Percentiles rank a stretch among this genome's conserved stretches.
Conservation (phyloP, 1,140 invertebrate species). For the Tetranychus urticae region DNA sequence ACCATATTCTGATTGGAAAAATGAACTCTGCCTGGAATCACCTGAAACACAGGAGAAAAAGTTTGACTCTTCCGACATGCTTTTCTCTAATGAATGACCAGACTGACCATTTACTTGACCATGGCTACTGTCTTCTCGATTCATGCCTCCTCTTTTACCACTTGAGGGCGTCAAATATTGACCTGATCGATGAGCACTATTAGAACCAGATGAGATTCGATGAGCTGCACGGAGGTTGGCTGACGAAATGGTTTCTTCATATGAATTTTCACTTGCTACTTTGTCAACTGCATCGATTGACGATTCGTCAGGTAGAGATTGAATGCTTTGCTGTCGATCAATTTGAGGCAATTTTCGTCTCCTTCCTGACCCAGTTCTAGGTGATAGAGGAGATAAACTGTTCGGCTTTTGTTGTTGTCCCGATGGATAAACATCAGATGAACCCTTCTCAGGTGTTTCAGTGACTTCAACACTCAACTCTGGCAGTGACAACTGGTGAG, state of each 20-base stretch:
- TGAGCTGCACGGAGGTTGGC: too few relatives aligned
- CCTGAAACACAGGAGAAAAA: conserved; percentile 14
- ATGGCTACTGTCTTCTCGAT: neutral
- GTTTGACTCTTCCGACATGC: conserved; percentile 16
- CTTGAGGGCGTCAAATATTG: neutral
- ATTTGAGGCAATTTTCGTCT: neutral
- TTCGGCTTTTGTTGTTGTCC: too few relatives aligned
- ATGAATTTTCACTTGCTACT: neutral
- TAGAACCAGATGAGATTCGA: too few relatives aligned
- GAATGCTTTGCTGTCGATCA: conserved; percentile 1
- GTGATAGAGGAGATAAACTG: neutral
- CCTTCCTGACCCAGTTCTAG: neutral
- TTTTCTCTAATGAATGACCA: conserved; percentile 3
- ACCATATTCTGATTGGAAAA: conserved; percentile 12
- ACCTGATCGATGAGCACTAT: neutral
- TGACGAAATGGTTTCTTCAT: neutral
- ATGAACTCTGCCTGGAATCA: conserved; percentile 15
- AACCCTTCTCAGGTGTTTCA: neutral
- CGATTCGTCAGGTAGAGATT: neutral
- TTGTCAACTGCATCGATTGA: neutral
- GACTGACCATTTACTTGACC: neutral
- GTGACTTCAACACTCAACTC: neutral
- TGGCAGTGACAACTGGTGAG: neutral
- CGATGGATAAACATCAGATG: neutral
- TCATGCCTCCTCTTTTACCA: neutral